A percentile compares a stretch with the other conserved stretches of the same genome.
These are phyloP conservation scores for Holothuria glaberrima DNA, from an alignment of 35 echinoderm and acorn worm species.

Conservation along the genomic window DNA sequence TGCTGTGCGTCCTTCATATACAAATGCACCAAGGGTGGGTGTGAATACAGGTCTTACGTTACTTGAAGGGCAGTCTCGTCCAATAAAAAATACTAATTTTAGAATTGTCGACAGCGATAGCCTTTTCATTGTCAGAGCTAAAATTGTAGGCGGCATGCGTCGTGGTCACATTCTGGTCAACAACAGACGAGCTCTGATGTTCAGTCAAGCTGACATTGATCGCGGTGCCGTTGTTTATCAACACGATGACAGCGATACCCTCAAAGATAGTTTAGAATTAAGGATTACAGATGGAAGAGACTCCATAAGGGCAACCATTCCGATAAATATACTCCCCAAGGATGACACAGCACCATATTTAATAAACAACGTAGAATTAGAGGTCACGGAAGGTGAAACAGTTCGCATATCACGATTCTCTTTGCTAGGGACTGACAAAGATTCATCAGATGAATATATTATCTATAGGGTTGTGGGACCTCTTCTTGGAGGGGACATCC, in stretches of 20 bases:
- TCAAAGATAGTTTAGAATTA: constrained; percentile 88
- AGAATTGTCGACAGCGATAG: constrained; percentile 94
- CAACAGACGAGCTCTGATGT: constrained; percentile 85
- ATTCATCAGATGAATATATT: constrained; percentile 86
- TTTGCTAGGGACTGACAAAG: constrained; percentile 85
- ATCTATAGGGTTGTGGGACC: constrained; percentile 77
- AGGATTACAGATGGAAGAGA: constrained; percentile 80
- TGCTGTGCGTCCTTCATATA: constrained; percentile 73
- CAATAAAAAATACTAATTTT: constrained; percentile 76
- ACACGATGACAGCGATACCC: constrained; percentile 91
- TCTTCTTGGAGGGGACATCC: constrained; percentile 75
- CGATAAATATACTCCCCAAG: constrained; percentile 92
- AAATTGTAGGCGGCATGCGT: constrained; percentile 81
- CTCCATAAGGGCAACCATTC: constrained; percentile 76
- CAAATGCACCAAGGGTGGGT: constrained; percentile 84
- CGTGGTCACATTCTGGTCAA: constrained; percentile 81
- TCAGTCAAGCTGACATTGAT: constrained; percentile 81
- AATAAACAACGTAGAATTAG: constrained; percentile 82
- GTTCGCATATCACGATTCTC: constrained; percentile 71
- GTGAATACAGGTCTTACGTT: constrained; percentile 89
- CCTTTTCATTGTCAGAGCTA: constrained; percentile 76
- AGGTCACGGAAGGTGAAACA: constrained; percentile 73
- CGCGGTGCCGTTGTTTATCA: constrained; percentile 77
- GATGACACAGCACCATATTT: constrained; percentile 92
- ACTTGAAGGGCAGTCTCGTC: constrained; percentile 92